phyloP scores from a whole-genome alignment of 2,113 vertebrate species.

The Lichenostomus cassidix region DNA sequence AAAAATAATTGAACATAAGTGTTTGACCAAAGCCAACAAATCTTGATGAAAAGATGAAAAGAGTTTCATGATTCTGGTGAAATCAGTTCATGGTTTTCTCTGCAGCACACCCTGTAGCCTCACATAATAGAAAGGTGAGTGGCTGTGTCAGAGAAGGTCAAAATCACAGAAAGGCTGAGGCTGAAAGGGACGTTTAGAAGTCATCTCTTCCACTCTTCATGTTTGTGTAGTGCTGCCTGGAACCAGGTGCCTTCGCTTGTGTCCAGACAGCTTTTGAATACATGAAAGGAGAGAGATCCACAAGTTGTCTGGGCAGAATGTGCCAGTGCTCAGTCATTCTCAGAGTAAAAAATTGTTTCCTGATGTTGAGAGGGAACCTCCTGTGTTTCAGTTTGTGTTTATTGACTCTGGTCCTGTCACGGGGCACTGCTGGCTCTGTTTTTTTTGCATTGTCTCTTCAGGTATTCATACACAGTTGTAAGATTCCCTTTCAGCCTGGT shows the following conservation, averaged over 20 bases:
- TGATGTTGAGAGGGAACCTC: background rate
- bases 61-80: background rate
- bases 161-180: background rate
- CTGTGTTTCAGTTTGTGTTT: background rate
- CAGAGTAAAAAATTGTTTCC: background rate
- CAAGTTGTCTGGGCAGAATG: background rate
- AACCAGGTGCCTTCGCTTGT: fast-evolving
- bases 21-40: background rate
- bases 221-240: fast-evolving
- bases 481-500: background rate
- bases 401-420: background rate
- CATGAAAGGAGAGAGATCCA: background rate
- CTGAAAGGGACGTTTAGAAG: background rate
- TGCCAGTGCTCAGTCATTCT: background rate
- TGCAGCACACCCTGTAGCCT: background rate
- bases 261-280: background rate
- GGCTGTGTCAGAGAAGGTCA: background rate
- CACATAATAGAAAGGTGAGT: background rate
- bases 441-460: background rate
- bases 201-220: fast-evolving
- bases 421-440: background rate
- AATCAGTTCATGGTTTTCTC: background rate
- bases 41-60: background rate
- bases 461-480: background rate
- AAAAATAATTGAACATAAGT: background rate